These are phyloP conservation scores for Saimiri boliviensis DNA, from an alignment of 2,113 vertebrate species.

Conservation along the genomic window DNA sequence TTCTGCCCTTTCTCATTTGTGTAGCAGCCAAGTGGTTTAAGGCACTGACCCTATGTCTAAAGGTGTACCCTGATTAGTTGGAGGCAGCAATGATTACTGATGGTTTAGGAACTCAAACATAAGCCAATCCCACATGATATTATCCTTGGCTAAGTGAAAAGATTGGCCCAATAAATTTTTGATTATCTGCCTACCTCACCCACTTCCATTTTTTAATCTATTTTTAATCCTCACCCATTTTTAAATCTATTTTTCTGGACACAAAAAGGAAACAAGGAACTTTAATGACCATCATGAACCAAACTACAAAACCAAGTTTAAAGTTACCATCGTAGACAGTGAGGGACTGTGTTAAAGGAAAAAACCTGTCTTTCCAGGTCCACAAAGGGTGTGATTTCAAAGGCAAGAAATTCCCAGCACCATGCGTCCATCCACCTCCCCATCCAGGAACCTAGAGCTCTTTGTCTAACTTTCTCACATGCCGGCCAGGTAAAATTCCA, in stretches of 20 bases:
- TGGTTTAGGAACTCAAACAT: neutral
- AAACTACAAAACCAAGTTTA: neutral
- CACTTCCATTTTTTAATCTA: neutral
- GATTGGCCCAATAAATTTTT: neutral
- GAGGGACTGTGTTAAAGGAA: too few species aligned
- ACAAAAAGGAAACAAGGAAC: neutral
- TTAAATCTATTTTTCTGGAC: neutral
- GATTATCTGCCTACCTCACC: neutral
- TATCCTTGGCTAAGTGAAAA: neutral
- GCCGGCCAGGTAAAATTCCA: too few species aligned
- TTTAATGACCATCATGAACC: neutral
- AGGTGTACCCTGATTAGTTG: neutral
- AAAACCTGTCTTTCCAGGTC: too few species aligned
- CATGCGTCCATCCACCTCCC: too few species aligned
- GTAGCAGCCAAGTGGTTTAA: neutral
- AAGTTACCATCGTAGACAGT: neutral
- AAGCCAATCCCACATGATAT: neutral
- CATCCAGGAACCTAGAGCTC: too few species aligned
- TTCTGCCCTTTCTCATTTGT: neutral
- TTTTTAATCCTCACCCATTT: too few species aligned
- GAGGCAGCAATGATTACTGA: neutral
- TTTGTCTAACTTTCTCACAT: too few species aligned
- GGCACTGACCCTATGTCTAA: neutral
- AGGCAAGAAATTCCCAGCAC: too few species aligned
- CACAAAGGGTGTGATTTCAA: too few species aligned